Conservation (phyloP, 2,797 vertebrate species). For the Huso huso region DNA sequence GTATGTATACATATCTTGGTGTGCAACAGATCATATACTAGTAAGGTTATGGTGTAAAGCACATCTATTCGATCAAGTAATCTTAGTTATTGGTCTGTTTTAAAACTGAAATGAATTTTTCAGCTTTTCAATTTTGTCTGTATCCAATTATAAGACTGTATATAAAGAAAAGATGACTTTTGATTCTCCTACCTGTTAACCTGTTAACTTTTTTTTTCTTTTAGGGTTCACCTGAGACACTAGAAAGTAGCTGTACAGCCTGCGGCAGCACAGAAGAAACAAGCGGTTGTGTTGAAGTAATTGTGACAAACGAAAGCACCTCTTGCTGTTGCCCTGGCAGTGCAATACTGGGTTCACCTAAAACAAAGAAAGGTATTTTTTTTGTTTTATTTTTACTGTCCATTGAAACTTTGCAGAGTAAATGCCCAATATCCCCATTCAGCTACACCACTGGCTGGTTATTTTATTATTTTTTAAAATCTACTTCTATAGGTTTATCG, state of each 20-base stretch:
- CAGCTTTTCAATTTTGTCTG: background rate
- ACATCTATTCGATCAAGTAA: too few species aligned
- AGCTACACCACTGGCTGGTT: background rate
- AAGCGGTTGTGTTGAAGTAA: constrained; percentile 63
- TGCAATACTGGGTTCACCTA: constrained; percentile 70
- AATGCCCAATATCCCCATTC: background rate
- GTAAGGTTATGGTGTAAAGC: too few species aligned
- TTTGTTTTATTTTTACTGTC: background rate
- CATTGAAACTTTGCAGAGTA: background rate
- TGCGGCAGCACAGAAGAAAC: constrained; percentile 67
- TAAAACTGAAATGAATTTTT: background rate
- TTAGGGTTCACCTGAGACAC: constrained; percentile 69
- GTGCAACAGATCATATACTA: too few species aligned
- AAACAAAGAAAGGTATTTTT: constrained; percentile 74
- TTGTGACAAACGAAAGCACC: constrained; percentile 57
- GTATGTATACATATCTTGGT: background rate
- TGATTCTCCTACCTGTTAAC: too few species aligned
- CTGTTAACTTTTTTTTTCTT: constrained; percentile 8
- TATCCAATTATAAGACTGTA: background rate
- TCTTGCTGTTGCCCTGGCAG: constrained; percentile 75
- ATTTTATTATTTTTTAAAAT: background rate
- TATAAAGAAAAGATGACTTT: too few species aligned
- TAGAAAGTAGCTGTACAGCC: constrained; percentile 70
- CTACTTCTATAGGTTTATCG: constrained; percentile 60
- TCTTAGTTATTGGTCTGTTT: too few species aligned